Conservation (phyloP, 2,888 invertebrate genomes). For the Rhingia rostrata region DNA sequence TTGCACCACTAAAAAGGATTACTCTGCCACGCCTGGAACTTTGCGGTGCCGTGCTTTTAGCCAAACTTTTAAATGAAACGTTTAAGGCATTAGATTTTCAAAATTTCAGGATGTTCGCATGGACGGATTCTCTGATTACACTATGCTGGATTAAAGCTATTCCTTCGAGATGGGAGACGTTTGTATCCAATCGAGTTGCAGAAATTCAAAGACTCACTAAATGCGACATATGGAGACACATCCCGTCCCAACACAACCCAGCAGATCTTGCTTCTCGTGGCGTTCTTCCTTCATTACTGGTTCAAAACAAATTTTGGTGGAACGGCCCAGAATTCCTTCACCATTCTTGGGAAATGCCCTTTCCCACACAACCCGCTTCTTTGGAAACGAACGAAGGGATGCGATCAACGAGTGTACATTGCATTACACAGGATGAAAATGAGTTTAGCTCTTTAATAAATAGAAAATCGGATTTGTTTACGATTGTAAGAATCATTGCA, state of each 20-base stretch:
- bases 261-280: slow-evolving; percentile 4
- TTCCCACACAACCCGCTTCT: slow-evolving; percentile 1
- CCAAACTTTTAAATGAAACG: neutral
- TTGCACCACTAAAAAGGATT: slow-evolving; percentile 7
- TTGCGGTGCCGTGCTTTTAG: slow-evolving; percentile 7
- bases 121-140: neutral
- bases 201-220: slow-evolving; percentile 7
- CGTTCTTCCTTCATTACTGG: neutral
- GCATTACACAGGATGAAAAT: slow-evolving; percentile 8
- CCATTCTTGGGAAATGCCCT: slow-evolving; percentile 13
- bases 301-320: neutral
- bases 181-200: slow-evolving; percentile 7
- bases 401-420: slow-evolving; percentile 2
- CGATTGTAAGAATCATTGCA: slow-evolving; percentile 12
- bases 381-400: slow-evolving; percentile 3
- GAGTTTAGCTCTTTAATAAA: slow-evolving; percentile 8
- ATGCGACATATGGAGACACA: neutral
- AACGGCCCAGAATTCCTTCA: slow-evolving; percentile 32
- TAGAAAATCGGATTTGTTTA: slow-evolving; percentile 8
- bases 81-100: neutral
- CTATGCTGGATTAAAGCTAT: neutral
- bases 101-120: neutral
- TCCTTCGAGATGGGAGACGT: neutral
- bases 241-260: neutral
- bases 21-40: slow-evolving; percentile 31